Evolutionary conservation across 2,113 vertebrate genomes (phyloP), one percentile per base, ranked within the genome.

Genomic region (Sus scrofa): DNA sequence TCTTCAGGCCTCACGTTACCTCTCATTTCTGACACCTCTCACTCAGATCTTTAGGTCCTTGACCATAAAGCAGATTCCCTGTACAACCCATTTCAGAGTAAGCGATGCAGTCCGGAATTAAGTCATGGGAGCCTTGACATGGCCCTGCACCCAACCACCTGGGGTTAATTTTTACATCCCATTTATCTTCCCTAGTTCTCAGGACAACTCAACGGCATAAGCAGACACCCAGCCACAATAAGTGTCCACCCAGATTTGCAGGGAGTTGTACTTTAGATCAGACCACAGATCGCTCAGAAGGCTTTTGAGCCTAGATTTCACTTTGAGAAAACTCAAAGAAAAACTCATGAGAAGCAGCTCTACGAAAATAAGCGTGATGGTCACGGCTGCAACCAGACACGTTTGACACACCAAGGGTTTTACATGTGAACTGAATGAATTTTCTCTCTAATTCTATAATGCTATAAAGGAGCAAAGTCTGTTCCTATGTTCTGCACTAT

Each of bases 311-410:
- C 10, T 71, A 12, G 44, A 22, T 11, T 50, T 78, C 60, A 18
- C 68, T 89, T 85, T 52, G 32, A 85, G 32, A 74, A 74, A 81
- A 63, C 50, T 91, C 58, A 58, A 67, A 89, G 44, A 70, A 97
- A 91, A 71, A 75, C 22, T 92, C 88, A 52, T 2, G 44, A 93
- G 91, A 97, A 94, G 95, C 96, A 92, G 0, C 92, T 84, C 91
- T 78, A 83, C 24, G 89, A 93, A 74, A 65, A 79, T 7, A 95
- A 95, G 93, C 77, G 34, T 63, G 89, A 91, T 93, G 85, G 86
- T 75, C 60, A 56, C 58, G 82, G 94, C 63, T 97, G 73, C 0
- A 86, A 90, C 83, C 79, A 73, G 96, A 90, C 13, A 54, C 7
- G 67, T 94, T 39, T 91, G 96, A 97, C 97, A 75, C 24, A 67